A percentile compares a stretch with the other conserved stretches of the same genome.
phyloP scores from a whole-genome alignment of 1,140 invertebrate genomes.

The Hypothenemus hampei region DNA sequence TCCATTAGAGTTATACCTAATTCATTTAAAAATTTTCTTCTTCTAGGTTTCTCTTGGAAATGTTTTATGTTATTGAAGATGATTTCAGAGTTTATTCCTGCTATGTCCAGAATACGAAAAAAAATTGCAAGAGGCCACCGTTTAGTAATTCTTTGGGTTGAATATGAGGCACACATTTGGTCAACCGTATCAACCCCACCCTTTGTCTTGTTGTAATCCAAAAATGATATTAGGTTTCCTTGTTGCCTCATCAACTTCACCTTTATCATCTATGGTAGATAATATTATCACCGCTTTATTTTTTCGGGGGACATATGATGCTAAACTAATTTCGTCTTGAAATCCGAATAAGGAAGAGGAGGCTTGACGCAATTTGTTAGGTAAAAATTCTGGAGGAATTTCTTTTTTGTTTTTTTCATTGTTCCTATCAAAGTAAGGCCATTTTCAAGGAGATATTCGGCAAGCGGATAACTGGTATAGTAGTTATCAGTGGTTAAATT shows the following conservation, averaged over 20 bases:
- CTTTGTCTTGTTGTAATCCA: conserved; percentile 46
- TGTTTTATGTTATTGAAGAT: conserved; percentile 29
- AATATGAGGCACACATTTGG: conserved; percentile 30
- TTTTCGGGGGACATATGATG: conserved; percentile 37
- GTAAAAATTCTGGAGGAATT: conserved; percentile 39
- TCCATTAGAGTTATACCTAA: conserved; percentile 7
- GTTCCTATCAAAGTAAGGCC: conserved; percentile 39
- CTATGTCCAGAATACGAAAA: conserved; percentile 50
- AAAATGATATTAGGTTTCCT: conserved; percentile 41
- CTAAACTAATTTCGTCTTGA: conserved; percentile 28
- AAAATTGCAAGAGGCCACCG: conserved; percentile 52
- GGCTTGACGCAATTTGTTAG: conserved; percentile 25
- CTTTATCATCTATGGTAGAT: conserved; percentile 37
- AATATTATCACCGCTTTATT: conserved; percentile 39
- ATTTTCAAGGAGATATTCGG: conserved; percentile 33
- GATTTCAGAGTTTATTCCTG: conserved; percentile 50
- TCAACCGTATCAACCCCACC: conserved; percentile 44
- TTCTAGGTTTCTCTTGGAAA: neutral
- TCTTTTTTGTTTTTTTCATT: conserved; percentile 41
- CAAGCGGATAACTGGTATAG: conserved; percentile 35
- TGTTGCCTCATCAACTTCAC: conserved; percentile 26
- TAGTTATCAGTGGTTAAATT: conserved; percentile 40
- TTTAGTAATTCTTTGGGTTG: conserved; percentile 46
- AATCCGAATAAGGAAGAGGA: conserved; percentile 38
- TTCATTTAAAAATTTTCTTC: conserved; percentile 35